phyloP scores from a whole-genome alignment of 2,797 vertebrate genomes.

The Peromyscus eremicus region DNA sequence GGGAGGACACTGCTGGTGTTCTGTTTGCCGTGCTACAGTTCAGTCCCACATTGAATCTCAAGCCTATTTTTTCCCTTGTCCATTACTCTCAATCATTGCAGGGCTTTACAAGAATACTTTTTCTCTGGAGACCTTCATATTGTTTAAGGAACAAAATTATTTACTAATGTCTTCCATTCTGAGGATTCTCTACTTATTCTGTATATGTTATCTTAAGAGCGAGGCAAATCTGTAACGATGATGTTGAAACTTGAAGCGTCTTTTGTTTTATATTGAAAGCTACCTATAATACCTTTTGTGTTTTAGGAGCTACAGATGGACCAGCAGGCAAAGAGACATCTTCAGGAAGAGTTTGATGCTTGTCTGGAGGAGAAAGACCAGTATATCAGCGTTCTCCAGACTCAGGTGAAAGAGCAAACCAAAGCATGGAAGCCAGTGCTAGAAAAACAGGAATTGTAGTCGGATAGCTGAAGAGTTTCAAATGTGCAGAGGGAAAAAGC shows the following conservation, averaged over 20 bases:
- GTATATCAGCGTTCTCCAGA: slow-evolving; percentile 97
- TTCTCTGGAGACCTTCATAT: slow-evolving; percentile 29
- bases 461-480: background rate
- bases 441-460: background rate
- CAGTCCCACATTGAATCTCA: slow-evolving; percentile 17
- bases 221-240: background rate
- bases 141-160: slow-evolving; percentile 56
- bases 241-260: slow-evolving; percentile 41
- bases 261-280: slow-evolving; percentile 68
- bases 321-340: slow-evolving; percentile 98
- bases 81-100: background rate
- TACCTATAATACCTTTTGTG: background rate
- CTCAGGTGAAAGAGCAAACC: slow-evolving; percentile 90
- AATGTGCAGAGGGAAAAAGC: background rate
- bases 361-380: slow-evolving; percentile 98
- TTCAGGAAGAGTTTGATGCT: slow-evolving; percentile 98
- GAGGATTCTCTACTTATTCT: slow-evolving; percentile 37
- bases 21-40: background rate
- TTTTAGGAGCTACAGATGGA: slow-evolving; percentile 98
- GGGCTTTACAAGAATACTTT: slow-evolving; percentile 9
- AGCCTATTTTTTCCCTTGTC: background rate
- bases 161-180: slow-evolving; percentile 27
- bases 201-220: slow-evolving; percentile 19
- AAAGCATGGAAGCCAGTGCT: background rate
- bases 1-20: background rate